phyloP scores from a whole-genome alignment of 2,113 vertebrate species.

The Himantopus leucocephalus region DNA sequence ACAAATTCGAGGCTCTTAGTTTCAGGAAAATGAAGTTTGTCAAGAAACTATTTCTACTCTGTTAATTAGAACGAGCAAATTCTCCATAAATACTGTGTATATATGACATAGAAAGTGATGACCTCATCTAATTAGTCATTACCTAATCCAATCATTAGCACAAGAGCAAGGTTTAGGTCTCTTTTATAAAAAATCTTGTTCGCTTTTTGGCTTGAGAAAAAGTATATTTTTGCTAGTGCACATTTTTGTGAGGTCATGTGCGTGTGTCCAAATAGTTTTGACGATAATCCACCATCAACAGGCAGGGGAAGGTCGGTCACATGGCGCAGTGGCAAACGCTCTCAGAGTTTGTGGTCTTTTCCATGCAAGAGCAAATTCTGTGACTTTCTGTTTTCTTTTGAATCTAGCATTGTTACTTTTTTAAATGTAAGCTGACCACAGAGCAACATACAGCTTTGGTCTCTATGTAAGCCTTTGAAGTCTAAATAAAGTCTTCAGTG shows the following conservation, averaged over 20 bases:
- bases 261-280: not conserved
- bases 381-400: conserved; percentile 14
- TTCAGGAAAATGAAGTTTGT: conserved; percentile 58
- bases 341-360: not conserved
- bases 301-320: not conserved
- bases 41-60: conserved; percentile 28
- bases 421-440: not conserved
- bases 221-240: not conserved
- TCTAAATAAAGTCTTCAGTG: not conserved
- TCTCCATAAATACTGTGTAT: conserved; percentile 28
- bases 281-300: not conserved
- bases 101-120: conserved; percentile 33
- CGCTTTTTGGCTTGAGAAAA: not conserved
- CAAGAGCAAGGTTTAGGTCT: not conserved
- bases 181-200: not conserved
- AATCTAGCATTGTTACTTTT: not conserved
- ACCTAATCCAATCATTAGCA: conserved; percentile 39
- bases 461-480: not conserved
- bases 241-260: conserved; percentile 27
- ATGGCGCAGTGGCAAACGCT: not conserved
- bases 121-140: conserved; percentile 58
- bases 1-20: conserved; percentile 33
- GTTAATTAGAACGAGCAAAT: conserved; percentile 46
- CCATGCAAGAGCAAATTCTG: not conserved
- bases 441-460: not conserved